Conservation (phyloP, 2,113 vertebrate species). For the Gracilinanus agilis region DNA sequence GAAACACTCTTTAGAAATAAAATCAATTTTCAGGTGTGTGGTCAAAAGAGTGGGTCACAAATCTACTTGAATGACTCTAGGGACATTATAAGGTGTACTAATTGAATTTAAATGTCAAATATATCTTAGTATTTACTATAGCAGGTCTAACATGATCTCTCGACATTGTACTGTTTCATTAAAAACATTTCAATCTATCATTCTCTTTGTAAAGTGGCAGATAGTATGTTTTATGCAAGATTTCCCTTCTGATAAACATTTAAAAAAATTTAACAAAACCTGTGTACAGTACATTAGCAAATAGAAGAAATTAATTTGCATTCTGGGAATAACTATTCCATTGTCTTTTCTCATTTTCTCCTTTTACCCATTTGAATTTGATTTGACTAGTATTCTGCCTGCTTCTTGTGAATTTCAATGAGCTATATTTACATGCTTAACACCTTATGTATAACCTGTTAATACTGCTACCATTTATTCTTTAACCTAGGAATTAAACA, state of each 20-base stretch:
- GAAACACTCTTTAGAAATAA: slow-evolving; percentile 57
- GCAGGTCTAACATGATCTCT: background rate
- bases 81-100: slow-evolving; percentile 4
- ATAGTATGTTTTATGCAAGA: background rate
- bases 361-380: background rate
- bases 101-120: background rate
- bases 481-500: background rate
- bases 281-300: slow-evolving; percentile 9
- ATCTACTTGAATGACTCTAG: slow-evolving; percentile 58
- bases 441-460: background rate
- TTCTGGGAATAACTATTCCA: background rate
- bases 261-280: slow-evolving; percentile 7
- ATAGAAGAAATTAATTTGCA: slow-evolving; percentile 17
- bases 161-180: background rate
- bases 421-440: background rate
- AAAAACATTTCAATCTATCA: background rate
- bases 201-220: slow-evolving; percentile 37
- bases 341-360: background rate
- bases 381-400: background rate
- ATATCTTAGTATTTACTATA: background rate
- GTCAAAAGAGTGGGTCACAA: slow-evolving; percentile 47
- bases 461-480: background rate
- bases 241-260: slow-evolving; percentile 28
- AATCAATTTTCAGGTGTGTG: slow-evolving; percentile 70
- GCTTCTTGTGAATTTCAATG: background rate